Percentiles rank a stretch among this genome's conserved stretches.
Evolutionary conservation across 2,113 vertebrate species (phyloP).

Genomic region (Amazona guildingii): DNA sequence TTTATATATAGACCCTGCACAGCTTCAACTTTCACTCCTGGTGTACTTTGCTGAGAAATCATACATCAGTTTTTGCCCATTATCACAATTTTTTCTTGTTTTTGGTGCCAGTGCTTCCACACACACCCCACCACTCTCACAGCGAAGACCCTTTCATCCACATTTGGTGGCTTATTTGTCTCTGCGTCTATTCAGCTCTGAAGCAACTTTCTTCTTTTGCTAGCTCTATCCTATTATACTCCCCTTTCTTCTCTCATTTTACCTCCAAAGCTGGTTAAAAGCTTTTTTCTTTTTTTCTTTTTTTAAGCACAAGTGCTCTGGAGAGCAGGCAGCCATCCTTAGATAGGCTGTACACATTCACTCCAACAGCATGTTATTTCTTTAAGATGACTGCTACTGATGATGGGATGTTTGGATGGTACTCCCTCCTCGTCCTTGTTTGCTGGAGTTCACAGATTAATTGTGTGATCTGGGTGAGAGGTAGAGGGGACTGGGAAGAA

Average conservation of each 20-base stretch:
- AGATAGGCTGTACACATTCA: background rate
- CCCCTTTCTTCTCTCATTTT: constrained; percentile 4
- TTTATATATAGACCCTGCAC: background rate
- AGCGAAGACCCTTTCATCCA: background rate
- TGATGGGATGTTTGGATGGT: background rate
- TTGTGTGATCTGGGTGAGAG: background rate
- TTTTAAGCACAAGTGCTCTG: background rate
- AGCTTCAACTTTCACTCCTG: background rate
- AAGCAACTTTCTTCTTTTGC: background rate
- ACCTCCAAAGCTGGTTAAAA: background rate
- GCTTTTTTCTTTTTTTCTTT: background rate
- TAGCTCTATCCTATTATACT: background rate
- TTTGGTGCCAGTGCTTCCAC: background rate
- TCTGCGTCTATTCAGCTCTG: background rate
- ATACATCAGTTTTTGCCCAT: background rate
- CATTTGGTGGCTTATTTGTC: background rate
- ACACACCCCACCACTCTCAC: background rate
- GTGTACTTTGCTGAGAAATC: background rate
- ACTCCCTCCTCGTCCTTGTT: background rate
- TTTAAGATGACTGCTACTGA: background rate
- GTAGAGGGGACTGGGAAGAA: background rate
- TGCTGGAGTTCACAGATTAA: background rate
- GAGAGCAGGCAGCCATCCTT: background rate
- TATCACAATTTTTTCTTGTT: background rate
- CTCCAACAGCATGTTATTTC: background rate